phyloP scores from a whole-genome alignment of 2,797 vertebrate species.

The Myotis planiceps region DNA sequence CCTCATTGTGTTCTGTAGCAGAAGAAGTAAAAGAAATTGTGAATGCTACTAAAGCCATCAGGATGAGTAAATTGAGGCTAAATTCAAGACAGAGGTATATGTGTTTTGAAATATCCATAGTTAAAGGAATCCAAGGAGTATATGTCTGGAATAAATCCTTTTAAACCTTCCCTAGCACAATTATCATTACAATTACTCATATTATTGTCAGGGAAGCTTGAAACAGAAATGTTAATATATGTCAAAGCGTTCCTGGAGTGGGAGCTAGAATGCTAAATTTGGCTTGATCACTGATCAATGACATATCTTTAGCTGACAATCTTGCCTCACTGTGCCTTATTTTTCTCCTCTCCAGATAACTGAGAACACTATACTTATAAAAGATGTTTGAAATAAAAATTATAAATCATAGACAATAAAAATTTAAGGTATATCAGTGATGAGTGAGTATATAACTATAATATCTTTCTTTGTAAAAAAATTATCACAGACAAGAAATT shows the following conservation, averaged over 20 bases:
- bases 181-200: background rate
- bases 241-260: background rate
- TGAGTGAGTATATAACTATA: background rate
- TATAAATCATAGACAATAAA: background rate
- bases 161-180: background rate
- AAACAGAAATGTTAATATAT: background rate
- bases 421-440: background rate
- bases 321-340: background rate
- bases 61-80: background rate
- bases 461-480: slow-evolving; percentile 5
- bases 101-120: background rate
- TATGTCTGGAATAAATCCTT: background rate
- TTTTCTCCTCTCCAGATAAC: background rate
- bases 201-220: background rate
- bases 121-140: background rate
- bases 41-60: background rate
- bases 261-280: background rate
- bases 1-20: background rate
- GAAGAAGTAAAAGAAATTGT: background rate
- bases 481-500: slow-evolving; percentile 17
- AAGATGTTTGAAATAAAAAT: background rate
- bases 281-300: background rate
- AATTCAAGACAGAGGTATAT: background rate
- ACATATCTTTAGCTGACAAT: background rate
- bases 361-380: background rate